Conservation (phyloP, 2,888 invertebrate species). For the Villa cingulata region DNA sequence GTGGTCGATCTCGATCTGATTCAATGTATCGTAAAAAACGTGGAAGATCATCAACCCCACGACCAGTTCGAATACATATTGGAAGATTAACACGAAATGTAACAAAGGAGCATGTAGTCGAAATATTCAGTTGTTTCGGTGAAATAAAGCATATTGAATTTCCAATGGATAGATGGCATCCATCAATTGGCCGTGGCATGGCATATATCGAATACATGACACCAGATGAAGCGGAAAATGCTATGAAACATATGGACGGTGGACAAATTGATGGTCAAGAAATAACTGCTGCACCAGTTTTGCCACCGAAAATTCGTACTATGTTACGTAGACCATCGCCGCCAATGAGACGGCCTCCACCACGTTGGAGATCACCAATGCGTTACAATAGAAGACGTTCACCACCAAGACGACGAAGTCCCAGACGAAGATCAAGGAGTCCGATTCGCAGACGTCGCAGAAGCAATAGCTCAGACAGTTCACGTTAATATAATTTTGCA, state of each 20-base stretch:
- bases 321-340: slow-evolving; percentile 31
- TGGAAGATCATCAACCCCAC: slow-evolving; percentile 78
- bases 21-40: slow-evolving; percentile 50
- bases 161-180: slow-evolving; percentile 76
- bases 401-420: slow-evolving; percentile 27
- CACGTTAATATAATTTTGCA: slow-evolving; percentile 16
- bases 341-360: slow-evolving; percentile 27
- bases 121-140: slow-evolving; percentile 85
- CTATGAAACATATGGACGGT: slow-evolving; percentile 99
- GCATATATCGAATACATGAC: slow-evolving; percentile 92
- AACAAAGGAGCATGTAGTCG: slow-evolving; percentile 74
- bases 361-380: slow-evolving; percentile 34
- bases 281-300: slow-evolving; percentile 87
- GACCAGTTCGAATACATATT: slow-evolving; percentile 87
- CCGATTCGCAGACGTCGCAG: slow-evolving; percentile 33
- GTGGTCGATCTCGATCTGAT: slow-evolving; percentile 40
- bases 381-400: slow-evolving; percentile 29
- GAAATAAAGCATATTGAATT: slow-evolving; percentile 80
- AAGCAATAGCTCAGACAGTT: slow-evolving; percentile 36
- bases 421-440: slow-evolving; percentile 33
- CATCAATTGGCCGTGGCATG: slow-evolving; percentile 78
- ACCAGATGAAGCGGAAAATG: slow-evolving; percentile 93
- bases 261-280: slow-evolving; percentile 95
- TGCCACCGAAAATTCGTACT: slow-evolving; percentile 49
- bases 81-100: slow-evolving; percentile 88